A percentile compares a stretch with the other conserved stretches of the same genome.
These are phyloP conservation scores for Nothocercus julius DNA, from an alignment of 2,113 vertebrate genomes.

Conservation along the genomic window DNA sequence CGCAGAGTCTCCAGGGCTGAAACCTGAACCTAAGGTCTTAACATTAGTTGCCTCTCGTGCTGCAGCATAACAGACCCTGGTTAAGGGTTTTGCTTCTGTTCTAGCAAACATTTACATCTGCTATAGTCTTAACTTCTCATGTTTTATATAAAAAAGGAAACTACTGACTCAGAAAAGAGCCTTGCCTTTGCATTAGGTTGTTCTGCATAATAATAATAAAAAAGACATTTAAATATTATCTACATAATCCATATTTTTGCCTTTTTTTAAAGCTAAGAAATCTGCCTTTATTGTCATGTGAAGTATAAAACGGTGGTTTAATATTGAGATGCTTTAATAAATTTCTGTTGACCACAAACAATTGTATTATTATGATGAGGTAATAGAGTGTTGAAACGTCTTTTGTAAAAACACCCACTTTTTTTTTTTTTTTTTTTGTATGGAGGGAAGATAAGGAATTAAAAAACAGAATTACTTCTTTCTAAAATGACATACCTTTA, in stretches of 20 bases:
- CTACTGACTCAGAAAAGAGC: not conserved
- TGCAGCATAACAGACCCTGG: not conserved
- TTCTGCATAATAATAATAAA: not conserved
- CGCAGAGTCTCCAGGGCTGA: slow-evolving; percentile 9
- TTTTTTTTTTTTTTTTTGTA: not conserved
- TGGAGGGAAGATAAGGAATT: not conserved
- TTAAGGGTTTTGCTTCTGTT: not conserved
- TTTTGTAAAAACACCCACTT: not conserved
- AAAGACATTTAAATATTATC: not conserved
- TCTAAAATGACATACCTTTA: not conserved
- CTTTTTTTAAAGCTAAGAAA: not conserved
- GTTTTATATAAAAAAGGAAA: not conserved
- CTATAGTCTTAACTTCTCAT: not conserved
- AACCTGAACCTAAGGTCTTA: slow-evolving; percentile 37
- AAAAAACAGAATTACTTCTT: not conserved
- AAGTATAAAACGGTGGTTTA: not conserved
- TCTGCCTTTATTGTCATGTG: not conserved
- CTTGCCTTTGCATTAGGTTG: not conserved
- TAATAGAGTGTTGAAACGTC: not conserved
- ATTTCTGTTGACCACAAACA: not conserved
- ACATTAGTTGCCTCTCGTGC: slow-evolving; percentile 16
- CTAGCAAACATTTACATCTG: not conserved
- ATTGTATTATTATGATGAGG: not conserved
- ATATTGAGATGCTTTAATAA: not conserved
- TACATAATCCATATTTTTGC: not conserved